Base-by-base conservation (phyloP, 2,888 invertebrate species). In the Minunthozetes semirufus region DNA sequence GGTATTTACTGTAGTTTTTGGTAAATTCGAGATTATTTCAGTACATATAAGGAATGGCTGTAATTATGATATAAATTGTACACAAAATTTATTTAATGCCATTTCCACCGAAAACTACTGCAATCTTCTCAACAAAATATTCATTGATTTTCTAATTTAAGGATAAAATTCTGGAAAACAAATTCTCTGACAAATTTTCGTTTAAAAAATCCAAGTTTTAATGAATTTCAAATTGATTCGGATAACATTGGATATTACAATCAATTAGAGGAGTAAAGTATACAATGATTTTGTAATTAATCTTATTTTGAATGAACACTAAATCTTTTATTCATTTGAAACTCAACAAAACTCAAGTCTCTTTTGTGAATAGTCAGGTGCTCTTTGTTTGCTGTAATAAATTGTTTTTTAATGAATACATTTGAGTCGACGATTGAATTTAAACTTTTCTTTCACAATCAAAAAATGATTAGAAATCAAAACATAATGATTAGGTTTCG, bases 391-490 rank as follows among this genome's bases (percentile, higher is more conserved):
- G 17, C 1, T 53, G 17, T 53, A 8, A 53, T 53, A 53, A 53
- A 53, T 53, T 53, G 53, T 19, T 53, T 19, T 53, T 53, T 53
- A 53, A 53, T 53, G 53, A 53, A 19, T 19, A 17, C 17, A 48
- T 17, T 53, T 53, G 53, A 17, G 48, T 48, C 48, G 48, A 17
- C 48, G 19, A 53, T 53, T 19, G 8, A n/a, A 53, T 53, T 19
- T 53, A 53, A n/a, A 53, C 48, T 48, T 48, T 48, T 33, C 33
- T 33, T 33, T 48, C 3, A 48, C 19, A 53, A 53, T 53, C 19
- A 53, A 53, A 53, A 53, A 53, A 53, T 53, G 53, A 53, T 53
- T 53, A 53, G n/a, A 53, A 53, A 19, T 53, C n/a, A 53, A 19
- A 53, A 19, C 8, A 53, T 53, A 53, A 53, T 19, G 19, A 53